Conservation (phyloP, 2,797 vertebrate species). For the Mallotus villosus region DNA sequence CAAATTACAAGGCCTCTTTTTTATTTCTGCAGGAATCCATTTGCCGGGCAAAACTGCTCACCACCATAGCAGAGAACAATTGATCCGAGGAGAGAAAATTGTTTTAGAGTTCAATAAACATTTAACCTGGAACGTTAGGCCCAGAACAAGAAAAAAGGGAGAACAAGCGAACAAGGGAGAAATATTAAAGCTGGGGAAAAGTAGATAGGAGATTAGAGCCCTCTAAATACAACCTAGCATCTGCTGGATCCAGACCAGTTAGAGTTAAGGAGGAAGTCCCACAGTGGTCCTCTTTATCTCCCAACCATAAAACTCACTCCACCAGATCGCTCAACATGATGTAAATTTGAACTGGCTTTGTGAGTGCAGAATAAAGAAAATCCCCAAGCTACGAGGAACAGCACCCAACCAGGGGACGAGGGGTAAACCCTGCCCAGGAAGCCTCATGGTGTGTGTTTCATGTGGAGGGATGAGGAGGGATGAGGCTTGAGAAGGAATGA, state of each 20-base stretch:
- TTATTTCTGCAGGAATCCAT: conserved; percentile 47
- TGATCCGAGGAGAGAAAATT: conserved; percentile 61
- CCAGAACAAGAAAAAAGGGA: conserved; percentile 11
- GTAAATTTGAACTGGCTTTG: conserved; percentile 15
- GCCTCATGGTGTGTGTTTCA: conserved; percentile 32
- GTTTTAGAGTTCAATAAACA: conserved; percentile 67
- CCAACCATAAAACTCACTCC: conserved; percentile 3
- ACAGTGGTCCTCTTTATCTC: conserved; percentile 26
- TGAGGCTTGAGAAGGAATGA: background rate
- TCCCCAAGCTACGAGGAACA: conserved; percentile 28
- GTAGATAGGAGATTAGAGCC: conserved; percentile 35
- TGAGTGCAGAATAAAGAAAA: conserved; percentile 31
- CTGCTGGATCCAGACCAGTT: background rate
- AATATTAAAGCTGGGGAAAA: conserved; percentile 10
- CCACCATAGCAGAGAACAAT: conserved; percentile 38
- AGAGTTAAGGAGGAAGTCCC: conserved; percentile 12
- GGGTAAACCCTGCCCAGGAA: conserved; percentile 39
- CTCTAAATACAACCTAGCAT: conserved; percentile 21
- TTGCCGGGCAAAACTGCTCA: conserved; percentile 46
- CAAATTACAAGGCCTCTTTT: conserved; percentile 36
- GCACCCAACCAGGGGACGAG: conserved; percentile 26
- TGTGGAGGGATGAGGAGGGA: conserved; percentile 29
- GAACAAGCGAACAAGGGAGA: conserved; percentile 20
- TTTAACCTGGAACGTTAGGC: conserved; percentile 57
- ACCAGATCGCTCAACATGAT: conserved; percentile 25